Evolutionary conservation across 53 echinoderm and acorn worm species (phyloP), one percentile per base, ranked within the genome.

Genomic region (Pentamera pediparva): DNA sequence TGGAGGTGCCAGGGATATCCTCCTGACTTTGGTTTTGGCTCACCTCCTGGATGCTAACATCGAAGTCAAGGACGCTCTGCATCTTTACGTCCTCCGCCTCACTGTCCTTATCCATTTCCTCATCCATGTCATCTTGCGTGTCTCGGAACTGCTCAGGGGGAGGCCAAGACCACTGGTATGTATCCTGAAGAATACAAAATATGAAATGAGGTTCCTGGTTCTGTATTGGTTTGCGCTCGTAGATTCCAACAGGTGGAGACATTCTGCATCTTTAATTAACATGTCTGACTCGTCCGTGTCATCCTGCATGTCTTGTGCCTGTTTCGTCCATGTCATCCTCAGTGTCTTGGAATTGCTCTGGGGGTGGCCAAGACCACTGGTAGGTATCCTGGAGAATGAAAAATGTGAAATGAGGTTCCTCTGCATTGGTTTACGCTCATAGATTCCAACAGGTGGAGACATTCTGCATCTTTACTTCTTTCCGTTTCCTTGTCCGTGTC

Each of bases 111-210:
- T 63, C 65, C 41, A 32, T 56, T 3, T 78, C 78, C 29, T 79
- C 75, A n/a, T 18, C 38, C 35, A 57, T 37, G 24, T 69, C 70
- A 17, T 78, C 75, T 28, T n/a, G 41, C 13, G 40, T 5, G 39
- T 65, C 65, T 65, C 65, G 20, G 65, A 65, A 65, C 26, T 65
- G 60, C 43, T 62, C 78, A n/a, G 56, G 75, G 18, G 81, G 81
- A 34, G 65, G 65, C 33, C 70, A 81, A 4, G 22, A 59, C 81
- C 81, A 86, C 39, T 81, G 69, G 61, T 81, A 86, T 6, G 76
- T 36, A 76, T 86, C 86, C 86, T 86, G n/a, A n/a, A n/a, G n/a
- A n/a, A n/a, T n/a, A n/a, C 22, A 59, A 59, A 59, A 11, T 59
- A 59, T n/a, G 12, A 18, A 63, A 33, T 33, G 6, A 63, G 32